Conservation (phyloP, 2,888 invertebrate genomes). For the Tachystola acroxantha region DNA sequence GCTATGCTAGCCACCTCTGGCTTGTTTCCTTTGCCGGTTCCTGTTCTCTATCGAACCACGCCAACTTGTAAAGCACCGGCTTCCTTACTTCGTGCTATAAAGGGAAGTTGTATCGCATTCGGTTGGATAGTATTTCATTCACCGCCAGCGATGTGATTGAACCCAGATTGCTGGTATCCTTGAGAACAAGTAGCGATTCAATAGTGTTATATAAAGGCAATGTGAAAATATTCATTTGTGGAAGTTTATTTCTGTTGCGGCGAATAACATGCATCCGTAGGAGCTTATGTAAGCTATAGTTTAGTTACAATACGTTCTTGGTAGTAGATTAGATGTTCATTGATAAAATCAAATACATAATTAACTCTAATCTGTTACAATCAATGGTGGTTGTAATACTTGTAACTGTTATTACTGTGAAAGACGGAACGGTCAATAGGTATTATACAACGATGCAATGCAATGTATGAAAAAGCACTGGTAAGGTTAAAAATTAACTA, state of each 20-base stretch:
- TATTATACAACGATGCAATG: too few species aligned
- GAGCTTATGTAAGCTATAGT: too few species aligned
- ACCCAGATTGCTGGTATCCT: conserved; percentile 58
- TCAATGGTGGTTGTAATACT: too few species aligned
- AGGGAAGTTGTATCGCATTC: conserved; percentile 26
- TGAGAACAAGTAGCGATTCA: conserved; percentile 57
- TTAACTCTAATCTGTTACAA: too few species aligned
- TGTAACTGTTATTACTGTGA: too few species aligned
- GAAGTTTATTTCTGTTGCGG: conserved; percentile 24
- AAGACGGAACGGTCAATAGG: too few species aligned
- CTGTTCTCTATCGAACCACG: conserved; percentile 27
- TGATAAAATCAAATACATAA: too few species aligned
- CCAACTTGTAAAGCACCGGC: conserved; percentile 19
- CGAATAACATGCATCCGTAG: neutral
- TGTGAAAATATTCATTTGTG: conserved; percentile 30
- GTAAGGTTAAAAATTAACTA: too few species aligned
- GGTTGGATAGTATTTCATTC: conserved; percentile 56
- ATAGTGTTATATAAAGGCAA: conserved; percentile 42
- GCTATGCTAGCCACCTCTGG: conserved; percentile 18
- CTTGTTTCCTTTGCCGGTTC: conserved; percentile 34
- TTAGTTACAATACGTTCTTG: too few species aligned
- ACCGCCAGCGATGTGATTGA: conserved; percentile 64
- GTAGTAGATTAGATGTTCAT: too few species aligned
- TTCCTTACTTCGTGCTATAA: conserved; percentile 12
- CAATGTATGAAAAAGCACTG: too few species aligned